A percentile compares a stretch with the other conserved stretches of the same genome.
These are phyloP conservation scores for Netelia melanura DNA, from an alignment of 2,888 invertebrate genomes.

Conservation along the genomic window DNA sequence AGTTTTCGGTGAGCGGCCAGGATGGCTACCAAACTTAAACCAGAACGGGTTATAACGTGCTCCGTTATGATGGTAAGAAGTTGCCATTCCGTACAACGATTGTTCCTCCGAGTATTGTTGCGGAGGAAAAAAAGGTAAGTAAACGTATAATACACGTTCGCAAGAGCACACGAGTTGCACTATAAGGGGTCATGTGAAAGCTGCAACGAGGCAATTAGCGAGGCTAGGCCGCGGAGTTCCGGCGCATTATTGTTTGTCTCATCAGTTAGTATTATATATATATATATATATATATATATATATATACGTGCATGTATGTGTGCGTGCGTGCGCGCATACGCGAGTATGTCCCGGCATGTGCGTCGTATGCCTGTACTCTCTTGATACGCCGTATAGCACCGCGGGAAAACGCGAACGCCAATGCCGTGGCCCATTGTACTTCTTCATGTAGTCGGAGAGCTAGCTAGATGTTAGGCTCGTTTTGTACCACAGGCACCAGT, in stretches of 20 bases:
- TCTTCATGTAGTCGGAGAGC: constrained; percentile 70
- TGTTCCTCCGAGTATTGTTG: constrained; percentile 28
- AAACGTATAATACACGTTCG: not conserved
- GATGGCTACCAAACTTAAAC: not conserved
- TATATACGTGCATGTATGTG: constrained; percentile 63
- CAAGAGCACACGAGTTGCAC: constrained; percentile 35
- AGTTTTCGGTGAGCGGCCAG: too few relatives aligned
- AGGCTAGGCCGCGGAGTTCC: constrained; percentile 83
- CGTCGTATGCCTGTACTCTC: too few relatives aligned
- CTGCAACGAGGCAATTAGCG: constrained; percentile 80
- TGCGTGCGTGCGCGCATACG: too few relatives aligned
- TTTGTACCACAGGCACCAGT: constrained; percentile 4
- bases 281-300: constrained; percentile 8
- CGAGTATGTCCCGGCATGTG: too few relatives aligned
- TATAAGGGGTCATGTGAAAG: constrained; percentile 80
- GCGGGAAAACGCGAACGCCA: constrained; percentile 81
- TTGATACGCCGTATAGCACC: constrained; percentile 74
- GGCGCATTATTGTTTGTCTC: constrained; percentile 70
- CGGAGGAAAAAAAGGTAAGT: not conserved
- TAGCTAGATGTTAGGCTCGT: not conserved
- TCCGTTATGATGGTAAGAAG: constrained; percentile 24
- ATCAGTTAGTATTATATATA: constrained; percentile 43
- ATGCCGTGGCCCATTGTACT: constrained; percentile 80
- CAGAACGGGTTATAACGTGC: constrained; percentile 16
- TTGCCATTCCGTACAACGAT: not conserved